These are phyloP conservation scores for Myotis brandtii DNA, from an alignment of 2,113 vertebrate species.

Conservation along the genomic window DNA sequence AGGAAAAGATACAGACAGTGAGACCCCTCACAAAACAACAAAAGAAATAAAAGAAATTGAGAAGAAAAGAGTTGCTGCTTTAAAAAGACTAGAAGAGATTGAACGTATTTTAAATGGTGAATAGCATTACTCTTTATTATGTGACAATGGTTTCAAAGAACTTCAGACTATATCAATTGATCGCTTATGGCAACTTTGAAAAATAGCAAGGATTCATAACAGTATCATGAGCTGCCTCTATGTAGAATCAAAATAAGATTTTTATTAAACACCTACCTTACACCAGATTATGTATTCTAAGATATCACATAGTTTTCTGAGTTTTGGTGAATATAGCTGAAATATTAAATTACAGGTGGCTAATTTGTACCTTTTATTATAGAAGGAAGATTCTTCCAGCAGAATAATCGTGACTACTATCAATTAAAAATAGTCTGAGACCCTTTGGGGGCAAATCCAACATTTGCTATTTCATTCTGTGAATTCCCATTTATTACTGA, in stretches of 20 bases:
- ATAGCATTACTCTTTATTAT: slow-evolving; percentile 82
- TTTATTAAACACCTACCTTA: slow-evolving; percentile 53
- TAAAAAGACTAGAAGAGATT: slow-evolving; percentile 99
- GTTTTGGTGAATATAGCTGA: slow-evolving; percentile 63
- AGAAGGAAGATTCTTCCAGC: slow-evolving; percentile 28
- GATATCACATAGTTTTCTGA: slow-evolving; percentile 18
- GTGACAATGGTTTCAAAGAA: slow-evolving; percentile 26
- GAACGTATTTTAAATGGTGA: slow-evolving; percentile 98
- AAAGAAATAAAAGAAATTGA: slow-evolving; percentile 98
- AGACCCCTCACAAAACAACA: slow-evolving; percentile 91
- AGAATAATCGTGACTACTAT: slow-evolving; percentile 52
- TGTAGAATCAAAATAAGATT: slow-evolving; percentile 51
- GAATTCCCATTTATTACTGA: slow-evolving; percentile 59
- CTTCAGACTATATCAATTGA: slow-evolving; percentile 63
- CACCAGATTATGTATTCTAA: neutral
- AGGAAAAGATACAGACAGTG: slow-evolving; percentile 87
- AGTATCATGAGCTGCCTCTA: slow-evolving; percentile 64
- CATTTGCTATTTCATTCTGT: slow-evolving; percentile 50
- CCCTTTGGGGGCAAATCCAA: slow-evolving; percentile 18
- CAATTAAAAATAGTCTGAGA: slow-evolving; percentile 59
- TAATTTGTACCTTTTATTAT: slow-evolving; percentile 53
- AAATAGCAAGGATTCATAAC: slow-evolving; percentile 56
- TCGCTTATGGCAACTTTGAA: slow-evolving; percentile 77
- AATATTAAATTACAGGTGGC: slow-evolving; percentile 54
- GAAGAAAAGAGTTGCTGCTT: slow-evolving; percentile 95